Base-by-base conservation (phyloP, 2,797 vertebrate species). In the Mycteria americana region DNA sequence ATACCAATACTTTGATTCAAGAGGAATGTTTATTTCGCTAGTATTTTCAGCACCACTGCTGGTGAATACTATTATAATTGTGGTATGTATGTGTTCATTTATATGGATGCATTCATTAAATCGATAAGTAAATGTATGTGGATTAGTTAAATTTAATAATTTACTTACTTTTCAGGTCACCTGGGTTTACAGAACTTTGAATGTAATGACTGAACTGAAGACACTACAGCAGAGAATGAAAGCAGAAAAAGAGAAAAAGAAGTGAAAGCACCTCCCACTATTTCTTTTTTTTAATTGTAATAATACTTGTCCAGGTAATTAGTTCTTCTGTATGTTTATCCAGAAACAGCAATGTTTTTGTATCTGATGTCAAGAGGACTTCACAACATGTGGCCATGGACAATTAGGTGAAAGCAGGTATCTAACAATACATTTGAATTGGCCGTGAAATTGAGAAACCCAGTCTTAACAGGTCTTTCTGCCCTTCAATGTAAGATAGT, bases 1-100 rank as follows among this genome's bases (percentile, higher is more conserved):
- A 84, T 99, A 99, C 89, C 99, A 99, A 28, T 99, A 99, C 96
- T 99, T 99, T 90, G 99, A 99, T 92, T 99, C 99, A 30, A 98
- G 98, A 95, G 99, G 99, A 83, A 99, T 99, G 99, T 99, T 99
- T 97, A 99, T 99, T 96, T 99, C 99, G 5, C 63, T 99, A 15
- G 98, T 99, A 31, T 99, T 98, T 95, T 99, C 99, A 3, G 97
- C 98, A 1, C 99, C 99, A 1, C 97, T 99, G 68, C 97, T 99
- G 57, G 84, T 99, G 69, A 99, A 99, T 41, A 98, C 99, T 7
- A 68, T 99, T 89, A 95, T 99, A 91, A 99, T 99, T 48, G 99
- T 99, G 99, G 99, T 99, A 98, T 41, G 98, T 99, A 98, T 67
- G 97, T 96, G 9, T 67, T 35, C 13, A 7, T 39, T 57, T 35